These are phyloP conservation scores for Apamea crenata DNA, from an alignment of 2,888 invertebrate genomes.

Conservation along the genomic window DNA sequence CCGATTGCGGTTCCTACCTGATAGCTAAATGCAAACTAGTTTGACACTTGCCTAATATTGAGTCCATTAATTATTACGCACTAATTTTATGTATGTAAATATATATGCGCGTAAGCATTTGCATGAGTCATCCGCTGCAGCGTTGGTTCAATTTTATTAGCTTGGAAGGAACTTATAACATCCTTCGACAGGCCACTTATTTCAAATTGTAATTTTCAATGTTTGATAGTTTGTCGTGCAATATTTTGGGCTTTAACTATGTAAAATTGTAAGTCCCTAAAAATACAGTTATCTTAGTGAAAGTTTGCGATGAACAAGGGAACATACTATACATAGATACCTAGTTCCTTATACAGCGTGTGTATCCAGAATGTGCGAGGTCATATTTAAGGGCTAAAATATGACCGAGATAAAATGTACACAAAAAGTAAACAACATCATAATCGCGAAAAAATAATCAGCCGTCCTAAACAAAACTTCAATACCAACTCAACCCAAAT, in stretches of 20 bases:
- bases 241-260: background rate
- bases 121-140: constrained; percentile 24
- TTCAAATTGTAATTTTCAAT: background rate
- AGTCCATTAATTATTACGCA: constrained; percentile 47
- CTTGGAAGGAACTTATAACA: constrained; percentile 6
- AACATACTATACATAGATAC: background rate
- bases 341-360: background rate
- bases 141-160: background rate
- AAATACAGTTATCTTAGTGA: background rate
- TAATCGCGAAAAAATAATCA: background rate
- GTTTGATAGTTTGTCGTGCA: constrained; percentile 1
- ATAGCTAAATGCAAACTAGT: constrained; percentile 38
- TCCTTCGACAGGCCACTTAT: background rate
- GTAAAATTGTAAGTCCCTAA: background rate
- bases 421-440: background rate
- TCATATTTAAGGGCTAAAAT: background rate
- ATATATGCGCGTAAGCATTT: constrained; percentile 28
- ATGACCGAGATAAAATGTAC: no score
- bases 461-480: background rate
- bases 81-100: constrained; percentile 46
- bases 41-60: constrained; percentile 44
- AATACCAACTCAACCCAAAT: background rate
- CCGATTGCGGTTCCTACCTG: constrained; percentile 3
- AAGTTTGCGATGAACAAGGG: background rate
- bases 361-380: background rate